These are phyloP conservation scores for Thecocarcelia acutangulata DNA, from an alignment of 2,888 invertebrate species.

Conservation along the genomic window DNA sequence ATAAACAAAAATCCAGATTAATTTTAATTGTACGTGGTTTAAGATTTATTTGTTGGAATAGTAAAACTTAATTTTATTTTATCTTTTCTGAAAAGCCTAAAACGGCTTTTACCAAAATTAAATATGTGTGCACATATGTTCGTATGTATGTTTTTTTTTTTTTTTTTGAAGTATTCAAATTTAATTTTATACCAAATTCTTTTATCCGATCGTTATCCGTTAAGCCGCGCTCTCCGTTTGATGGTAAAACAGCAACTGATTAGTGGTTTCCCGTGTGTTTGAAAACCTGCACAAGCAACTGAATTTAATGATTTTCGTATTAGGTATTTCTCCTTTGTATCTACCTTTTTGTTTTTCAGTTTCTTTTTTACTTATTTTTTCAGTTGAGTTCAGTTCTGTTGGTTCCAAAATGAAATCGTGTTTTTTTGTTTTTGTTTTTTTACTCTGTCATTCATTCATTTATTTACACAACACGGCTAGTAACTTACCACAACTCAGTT, in stretches of 20 bases:
- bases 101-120: conserved; percentile 18
- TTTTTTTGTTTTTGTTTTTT: conserved; percentile 50
- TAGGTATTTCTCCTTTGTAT: conserved; percentile 65
- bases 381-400: conserved; percentile 51
- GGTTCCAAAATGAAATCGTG: conserved; percentile 65
- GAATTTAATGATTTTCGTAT: conserved; percentile 56
- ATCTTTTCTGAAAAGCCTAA: conserved; percentile 23
- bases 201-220: conserved; percentile 53
- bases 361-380: conserved; percentile 50
- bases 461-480: conserved; percentile 65
- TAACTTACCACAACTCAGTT: conserved; percentile 63
- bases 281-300: conserved; percentile 68
- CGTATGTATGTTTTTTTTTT: not conserved
- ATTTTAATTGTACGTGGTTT: not conserved
- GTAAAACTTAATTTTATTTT: conserved; percentile 17
- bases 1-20: not conserved
- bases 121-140: not conserved
- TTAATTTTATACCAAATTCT: conserved; percentile 8
- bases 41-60: conserved; percentile 37
- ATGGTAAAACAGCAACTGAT: conserved; percentile 73
- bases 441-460: conserved; percentile 62
- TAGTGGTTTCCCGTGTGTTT: conserved; percentile 64
- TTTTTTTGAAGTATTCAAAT: conserved; percentile 18
- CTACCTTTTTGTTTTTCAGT: conserved; percentile 54
- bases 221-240: conserved; percentile 68